Evolutionary conservation across 1,140 invertebrate genomes (phyloP).

Genomic region (Megalopta genalis): DNA sequence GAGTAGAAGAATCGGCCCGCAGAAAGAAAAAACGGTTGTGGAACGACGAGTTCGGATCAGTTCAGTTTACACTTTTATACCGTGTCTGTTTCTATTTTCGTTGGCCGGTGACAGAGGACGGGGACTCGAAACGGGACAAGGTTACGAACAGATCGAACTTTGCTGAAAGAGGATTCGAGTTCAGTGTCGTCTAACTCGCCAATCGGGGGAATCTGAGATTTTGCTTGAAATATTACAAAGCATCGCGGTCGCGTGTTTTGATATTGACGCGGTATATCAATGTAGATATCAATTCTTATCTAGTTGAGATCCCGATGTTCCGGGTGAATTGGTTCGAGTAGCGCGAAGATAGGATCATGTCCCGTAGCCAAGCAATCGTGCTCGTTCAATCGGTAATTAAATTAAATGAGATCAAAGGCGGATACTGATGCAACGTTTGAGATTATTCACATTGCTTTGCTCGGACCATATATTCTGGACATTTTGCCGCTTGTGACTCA

Average conservation of each 20-base stretch:
- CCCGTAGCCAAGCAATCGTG: not conserved
- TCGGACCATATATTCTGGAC: too few species aligned
- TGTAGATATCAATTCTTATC: not conserved
- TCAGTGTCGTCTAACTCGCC: not conserved
- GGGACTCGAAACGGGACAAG: not conserved
- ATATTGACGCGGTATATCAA: not conserved
- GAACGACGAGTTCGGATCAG: not conserved
- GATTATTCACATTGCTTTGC: too few species aligned
- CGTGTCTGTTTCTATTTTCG: not conserved
- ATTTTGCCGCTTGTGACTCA: too few species aligned
- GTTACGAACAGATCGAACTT: conserved; percentile 1
- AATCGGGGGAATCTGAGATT: too few species aligned
- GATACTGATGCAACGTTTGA: too few species aligned
- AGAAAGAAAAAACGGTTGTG: not conserved
- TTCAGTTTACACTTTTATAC: not conserved
- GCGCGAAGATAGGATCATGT: not conserved
- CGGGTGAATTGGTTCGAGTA: not conserved
- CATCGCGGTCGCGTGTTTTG: too few species aligned
- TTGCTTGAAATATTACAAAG: too few species aligned
- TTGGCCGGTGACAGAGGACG: not conserved
- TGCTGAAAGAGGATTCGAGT: not conserved
- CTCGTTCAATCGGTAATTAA: too few species aligned
- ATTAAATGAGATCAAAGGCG: too few species aligned
- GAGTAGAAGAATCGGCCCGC: not conserved
- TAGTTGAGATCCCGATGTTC: not conserved